Base-by-base conservation (phyloP, 2,797 vertebrate species). In the Zenarchopterus dispar region DNA sequence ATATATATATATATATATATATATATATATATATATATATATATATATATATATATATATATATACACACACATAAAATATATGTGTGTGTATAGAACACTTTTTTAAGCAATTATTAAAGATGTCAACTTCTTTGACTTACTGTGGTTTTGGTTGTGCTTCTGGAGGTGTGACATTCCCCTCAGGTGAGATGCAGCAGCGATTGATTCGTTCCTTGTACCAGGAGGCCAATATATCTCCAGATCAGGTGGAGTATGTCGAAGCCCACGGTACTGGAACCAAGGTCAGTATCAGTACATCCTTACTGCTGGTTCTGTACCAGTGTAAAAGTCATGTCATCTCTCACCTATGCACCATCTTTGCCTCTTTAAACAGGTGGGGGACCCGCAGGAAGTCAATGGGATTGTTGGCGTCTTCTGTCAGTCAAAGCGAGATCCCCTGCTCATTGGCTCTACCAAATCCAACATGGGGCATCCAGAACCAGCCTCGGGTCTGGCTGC, bases 401-500 rank as follows among this genome's bases (percentile, higher is more conserved):
- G 94, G 68, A 96, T 99, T 2, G 91, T 73, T 36, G n/a, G 43
- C 11, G 84, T 95, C 13, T 95, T 99, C 80, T 98, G 95, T 58
- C 51, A 92, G 8, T 81, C 86, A 43, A 71, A 92, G 61, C 88
- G 88, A 70, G 88, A 92, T 0, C 95, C 96, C 0, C 81, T 99
- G 81, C 90, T 98, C 64, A 92, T 99, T 5, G 98, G 98, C 41
- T 99, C 98, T 72, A 96, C 95, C 53, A 99, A 99, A 85, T 99
- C 98, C 52, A 99, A 99, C 89, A 99, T 99, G 97, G 98, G 98
- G 21, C 97, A 99, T 64, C 92, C 97, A 1, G 97, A 99, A 84
- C 96, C 97, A 0, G 97, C 96, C 6, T 97, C 98, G 0, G 98
- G 98, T 39, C 92, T 99, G 53, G 94, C 94, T 6, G 96, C 95